Evolutionary conservation across 1,140 invertebrate genomes (phyloP).

Genomic region (Papilio helenus): DNA sequence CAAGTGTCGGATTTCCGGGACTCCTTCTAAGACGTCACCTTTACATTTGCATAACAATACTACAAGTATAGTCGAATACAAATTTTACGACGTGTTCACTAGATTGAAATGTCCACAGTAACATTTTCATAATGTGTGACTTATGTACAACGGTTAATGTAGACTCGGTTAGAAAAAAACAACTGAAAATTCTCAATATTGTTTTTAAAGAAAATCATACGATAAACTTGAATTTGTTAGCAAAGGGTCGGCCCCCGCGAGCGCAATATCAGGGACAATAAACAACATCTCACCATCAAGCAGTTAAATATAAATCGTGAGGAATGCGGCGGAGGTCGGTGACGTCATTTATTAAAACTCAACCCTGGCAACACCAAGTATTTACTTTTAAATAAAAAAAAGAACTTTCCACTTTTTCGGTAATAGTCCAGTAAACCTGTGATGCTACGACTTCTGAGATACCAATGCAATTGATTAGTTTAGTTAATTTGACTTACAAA

Average conservation of each 20-base stretch:
- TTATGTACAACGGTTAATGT: too few relatives aligned
- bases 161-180: not conserved
- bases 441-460: not conserved
- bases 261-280: conserved; percentile 69
- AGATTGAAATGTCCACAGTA: not conserved
- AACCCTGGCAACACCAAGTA: not conserved
- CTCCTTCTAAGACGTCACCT: conserved; percentile 21
- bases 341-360: conserved; percentile 71
- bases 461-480: not conserved
- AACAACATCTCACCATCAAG: conserved; percentile 71
- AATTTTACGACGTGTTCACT: not conserved
- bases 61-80: not conserved
- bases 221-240: conserved; percentile 27
- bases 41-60: not conserved
- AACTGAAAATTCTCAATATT: not conserved
- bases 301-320: conserved; percentile 69
- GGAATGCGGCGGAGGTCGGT: conserved; percentile 57
- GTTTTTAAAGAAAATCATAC: conserved; percentile 18
- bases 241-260: conserved; percentile 47
- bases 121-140: too few relatives aligned
- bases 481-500: not conserved
- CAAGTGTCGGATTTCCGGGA: conserved; percentile 39
- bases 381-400: not conserved
- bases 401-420: not conserved
- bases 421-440: not conserved